phyloP scores from a whole-genome alignment of 2,113 vertebrate genomes.

The Buteo buteo region DNA sequence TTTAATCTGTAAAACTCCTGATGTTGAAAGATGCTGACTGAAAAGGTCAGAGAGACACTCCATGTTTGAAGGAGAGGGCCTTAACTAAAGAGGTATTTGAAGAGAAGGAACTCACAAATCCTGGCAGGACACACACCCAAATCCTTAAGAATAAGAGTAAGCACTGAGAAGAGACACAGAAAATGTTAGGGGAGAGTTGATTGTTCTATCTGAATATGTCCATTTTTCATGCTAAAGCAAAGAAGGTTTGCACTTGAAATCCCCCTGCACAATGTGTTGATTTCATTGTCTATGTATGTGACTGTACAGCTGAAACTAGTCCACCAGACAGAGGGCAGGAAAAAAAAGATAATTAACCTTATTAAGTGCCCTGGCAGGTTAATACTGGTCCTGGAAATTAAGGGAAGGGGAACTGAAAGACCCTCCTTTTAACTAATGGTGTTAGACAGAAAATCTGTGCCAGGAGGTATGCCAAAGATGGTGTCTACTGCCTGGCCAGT shows the following conservation, averaged over 20 bases:
- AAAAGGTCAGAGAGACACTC: neutral
- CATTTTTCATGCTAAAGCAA: neutral
- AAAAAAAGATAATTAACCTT: neutral
- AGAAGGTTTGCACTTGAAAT: neutral
- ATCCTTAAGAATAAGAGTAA: neutral
- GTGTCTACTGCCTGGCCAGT: neutral
- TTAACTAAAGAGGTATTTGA: neutral
- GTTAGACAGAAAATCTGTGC: neutral
- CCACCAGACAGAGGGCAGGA: neutral
- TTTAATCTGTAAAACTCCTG: neutral
- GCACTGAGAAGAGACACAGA: neutral
- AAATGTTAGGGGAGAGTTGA: neutral
- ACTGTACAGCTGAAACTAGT: neutral
- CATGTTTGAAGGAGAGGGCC: neutral
- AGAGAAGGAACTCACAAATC: neutral
- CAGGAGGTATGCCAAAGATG: neutral
- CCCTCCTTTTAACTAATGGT: neutral
- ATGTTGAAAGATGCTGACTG: neutral
- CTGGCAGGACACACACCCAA: neutral
- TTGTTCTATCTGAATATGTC: neutral
- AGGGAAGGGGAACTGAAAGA: neutral
- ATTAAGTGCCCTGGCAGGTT: neutral
- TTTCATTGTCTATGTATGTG: neutral
- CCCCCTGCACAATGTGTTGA: neutral
- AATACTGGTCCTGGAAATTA: neutral